Conservation (phyloP, 2,888 invertebrate species). For the Orchesella flavescens region DNA sequence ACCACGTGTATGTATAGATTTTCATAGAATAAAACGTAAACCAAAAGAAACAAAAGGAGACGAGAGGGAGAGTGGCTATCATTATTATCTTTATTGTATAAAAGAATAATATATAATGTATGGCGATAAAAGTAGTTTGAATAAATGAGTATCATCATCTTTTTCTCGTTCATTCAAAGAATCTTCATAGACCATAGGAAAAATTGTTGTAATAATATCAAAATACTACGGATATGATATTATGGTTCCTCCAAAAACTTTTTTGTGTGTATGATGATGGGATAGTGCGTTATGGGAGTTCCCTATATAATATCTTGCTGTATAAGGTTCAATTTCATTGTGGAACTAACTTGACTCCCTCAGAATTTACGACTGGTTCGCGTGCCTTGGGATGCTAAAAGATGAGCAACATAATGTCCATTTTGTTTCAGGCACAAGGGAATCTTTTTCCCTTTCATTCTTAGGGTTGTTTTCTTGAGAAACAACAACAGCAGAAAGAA, state of each 20-base stretch:
- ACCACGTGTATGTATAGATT: too few species aligned
- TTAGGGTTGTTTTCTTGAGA: too few species aligned
- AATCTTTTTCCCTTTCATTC: slow-evolving; percentile 50
- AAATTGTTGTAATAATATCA: slow-evolving; percentile 4
- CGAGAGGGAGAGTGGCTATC: background rate
- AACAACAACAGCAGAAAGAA: too few species aligned
- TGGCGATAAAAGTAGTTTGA: slow-evolving; percentile 1
- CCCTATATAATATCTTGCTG: background rate
- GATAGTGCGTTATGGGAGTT: background rate
- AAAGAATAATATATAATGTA: background rate
- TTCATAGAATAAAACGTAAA: background rate
- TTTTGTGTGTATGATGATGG: slow-evolving; percentile 4
- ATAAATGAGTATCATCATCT: slow-evolving; percentile 14
- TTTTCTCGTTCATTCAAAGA: slow-evolving; percentile 1
- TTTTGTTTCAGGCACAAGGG: slow-evolving; percentile 52
- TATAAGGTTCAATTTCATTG: slow-evolving; percentile 6
- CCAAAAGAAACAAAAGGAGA: slow-evolving; percentile 27
- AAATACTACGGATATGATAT: background rate
- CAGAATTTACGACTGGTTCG: slow-evolving; percentile 56
- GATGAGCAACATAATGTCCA: slow-evolving; percentile 51
- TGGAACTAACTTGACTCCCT: slow-evolving; percentile 21
- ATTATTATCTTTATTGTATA: background rate
- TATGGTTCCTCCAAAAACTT: background rate
- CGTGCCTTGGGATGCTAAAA: slow-evolving; percentile 58
- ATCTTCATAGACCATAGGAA: slow-evolving; percentile 4